Base-by-base conservation (phyloP, 1,140 invertebrate genomes). In the Ceratina calcarata region DNA sequence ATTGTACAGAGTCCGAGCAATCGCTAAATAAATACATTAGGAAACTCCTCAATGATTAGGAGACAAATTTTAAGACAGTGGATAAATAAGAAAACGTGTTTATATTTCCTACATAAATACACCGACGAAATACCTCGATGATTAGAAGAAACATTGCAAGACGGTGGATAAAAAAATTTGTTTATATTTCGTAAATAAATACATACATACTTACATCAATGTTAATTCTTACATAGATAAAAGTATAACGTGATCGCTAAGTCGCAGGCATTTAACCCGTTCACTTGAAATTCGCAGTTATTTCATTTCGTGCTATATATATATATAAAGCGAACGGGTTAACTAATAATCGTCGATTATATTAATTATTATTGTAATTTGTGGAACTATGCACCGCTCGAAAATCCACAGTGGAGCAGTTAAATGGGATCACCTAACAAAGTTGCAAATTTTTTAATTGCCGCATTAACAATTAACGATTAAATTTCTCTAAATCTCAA, bases 171-270 rank as follows among this genome's bases (percentile, higher is more conserved):
- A 53, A 70, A 51, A 24, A 70, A 20, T 27, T 49, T 3, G 10
- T 10, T 6, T 70, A 24, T 70, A 49, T 58, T 57, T 77, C 49
- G 13, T 61, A 51, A 32, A 70, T 51, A 57, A 18, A 3, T 70
- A 78, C n/a, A 77, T 64, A 55, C 27, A 24, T 78, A 12, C 49
- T 72, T 72, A 78, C 16, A 70, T 61, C 22, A 45, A 24, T 72
- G 22, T 71, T 78, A 78, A 71, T 45, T 13, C 20, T 57, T 78
- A 78, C 7, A 64, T 62, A 55, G 45, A 45, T 62, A 62, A 51
- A 16, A 16, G 27, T 71, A 62, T 2, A 7, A 32, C 27, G 27
- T 78, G 62, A 64, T 55, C 12, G 16, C 16, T 71, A 64, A 37
- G 22, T 55, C 27, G 49, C 67, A 65, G 76, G 6, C 22, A 49